phyloP scores from a whole-genome alignment of 2,113 vertebrate genomes.

The Paratilapia polleni region DNA sequence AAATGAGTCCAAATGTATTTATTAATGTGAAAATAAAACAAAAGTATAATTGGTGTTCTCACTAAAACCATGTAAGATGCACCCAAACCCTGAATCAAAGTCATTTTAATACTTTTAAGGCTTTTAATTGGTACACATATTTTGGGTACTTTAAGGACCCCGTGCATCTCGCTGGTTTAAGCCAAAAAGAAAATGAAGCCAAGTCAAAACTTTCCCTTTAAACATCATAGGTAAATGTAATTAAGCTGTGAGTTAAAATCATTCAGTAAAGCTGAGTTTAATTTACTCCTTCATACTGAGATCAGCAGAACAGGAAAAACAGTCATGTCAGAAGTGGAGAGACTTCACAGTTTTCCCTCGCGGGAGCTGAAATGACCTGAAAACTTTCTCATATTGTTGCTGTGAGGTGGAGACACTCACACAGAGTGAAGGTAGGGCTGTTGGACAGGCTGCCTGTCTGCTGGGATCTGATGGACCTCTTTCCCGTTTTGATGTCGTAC shows the following conservation, averaged over 20 bases:
- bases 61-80: not conserved
- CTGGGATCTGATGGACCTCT: slow-evolving; percentile 62
- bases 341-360: not conserved
- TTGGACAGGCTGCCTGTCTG: slow-evolving; percentile 62
- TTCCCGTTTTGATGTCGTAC: slow-evolving; percentile 69
- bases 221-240: not conserved
- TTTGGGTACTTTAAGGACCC: not conserved
- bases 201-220: too few species aligned
- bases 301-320: not conserved
- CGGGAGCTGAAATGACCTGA: slow-evolving; percentile 17
- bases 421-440: slow-evolving; percentile 46
- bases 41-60: not conserved
- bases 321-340: not conserved
- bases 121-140: not conserved
- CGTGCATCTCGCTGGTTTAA: not conserved
- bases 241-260: not conserved
- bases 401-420: not conserved
- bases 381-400: slow-evolving; percentile 21
- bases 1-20: not conserved
- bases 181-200: not conserved
- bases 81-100: not conserved
- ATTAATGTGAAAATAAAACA: not conserved
- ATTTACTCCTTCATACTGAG: not conserved
- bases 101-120: not conserved
- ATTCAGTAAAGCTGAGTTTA: not conserved